These are phyloP conservation scores for Choloepus didactylus DNA, from an alignment of 2,797 vertebrate species.

Conservation along the genomic window DNA sequence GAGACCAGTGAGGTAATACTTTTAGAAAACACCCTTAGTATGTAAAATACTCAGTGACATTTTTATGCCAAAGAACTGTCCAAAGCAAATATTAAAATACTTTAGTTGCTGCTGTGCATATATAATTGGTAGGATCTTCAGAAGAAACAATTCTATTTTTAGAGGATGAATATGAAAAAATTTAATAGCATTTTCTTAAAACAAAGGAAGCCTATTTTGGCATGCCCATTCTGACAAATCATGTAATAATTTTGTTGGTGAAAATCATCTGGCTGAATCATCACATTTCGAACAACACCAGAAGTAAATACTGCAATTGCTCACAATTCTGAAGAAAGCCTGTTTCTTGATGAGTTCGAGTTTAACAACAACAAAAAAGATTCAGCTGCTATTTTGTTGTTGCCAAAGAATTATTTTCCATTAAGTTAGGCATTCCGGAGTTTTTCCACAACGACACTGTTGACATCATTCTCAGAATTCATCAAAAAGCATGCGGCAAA, in stretches of 20 bases:
- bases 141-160: slow-evolving; percentile 41
- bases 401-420: slow-evolving; percentile 51
- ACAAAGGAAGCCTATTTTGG: slow-evolving; percentile 26
- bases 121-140: slow-evolving; percentile 74
- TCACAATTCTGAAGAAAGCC: not conserved
- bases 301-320: slow-evolving; percentile 43
- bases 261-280: slow-evolving; percentile 40
- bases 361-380: not conserved
- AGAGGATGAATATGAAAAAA: slow-evolving; percentile 15
- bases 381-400: not conserved
- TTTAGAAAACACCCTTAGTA: slow-evolving; percentile 48
- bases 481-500: slow-evolving; percentile 32
- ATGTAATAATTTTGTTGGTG: not conserved
- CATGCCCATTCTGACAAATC: slow-evolving; percentile 36
- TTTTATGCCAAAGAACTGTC: slow-evolving; percentile 73
- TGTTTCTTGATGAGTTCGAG: slow-evolving; percentile 28
- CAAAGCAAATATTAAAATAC: slow-evolving; percentile 71
- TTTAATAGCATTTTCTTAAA: slow-evolving; percentile 53
- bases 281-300: slow-evolving; percentile 61
- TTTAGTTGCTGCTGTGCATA: slow-evolving; percentile 67
- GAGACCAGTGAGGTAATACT: slow-evolving; percentile 56
- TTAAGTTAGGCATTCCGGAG: not conserved
- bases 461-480: slow-evolving; percentile 64
- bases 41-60: slow-evolving; percentile 67
- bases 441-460: slow-evolving; percentile 16